Evolutionary conservation across 2,113 vertebrate species (phyloP), one percentile per base, ranked within the genome.

Genomic region (Chaetops frenatus): DNA sequence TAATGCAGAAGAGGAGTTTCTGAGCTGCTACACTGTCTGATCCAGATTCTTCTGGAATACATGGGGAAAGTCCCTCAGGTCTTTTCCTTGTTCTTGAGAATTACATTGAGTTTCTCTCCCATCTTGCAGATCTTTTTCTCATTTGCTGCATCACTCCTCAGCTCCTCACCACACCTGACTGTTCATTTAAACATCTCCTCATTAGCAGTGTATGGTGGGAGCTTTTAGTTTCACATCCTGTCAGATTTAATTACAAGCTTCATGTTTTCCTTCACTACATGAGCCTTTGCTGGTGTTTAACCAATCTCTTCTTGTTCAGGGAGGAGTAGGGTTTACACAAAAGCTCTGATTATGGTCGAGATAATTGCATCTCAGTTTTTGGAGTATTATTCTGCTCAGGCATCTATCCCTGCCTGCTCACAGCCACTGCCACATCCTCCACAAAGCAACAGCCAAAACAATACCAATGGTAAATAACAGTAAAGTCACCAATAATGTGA

Each of bases 191-290:
- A 47, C 27, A 60, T 51, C 33, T 69, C 54, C 65, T 84, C 40
- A 44, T 77, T 90, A 73, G 29, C 47, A 29, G 31, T n/a, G 28
- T 44, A 36, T 25, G 8, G 35, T 65, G 45, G 50, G 60, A 84
- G 35, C 35, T 94, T 81, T 76, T 33, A 20, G 17, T 93, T 94
- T 82, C 60, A 53, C 73, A 73, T 88, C 40, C 80, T 90, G 81
- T 88, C 93, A 86, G 38, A 57, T 77, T 92, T 96, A 96, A 95
- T 96, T 92, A 94, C 44, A 57, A 47, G 44, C 58, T 81, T 94
- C 58, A 21, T 6, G 50, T 65, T 91, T 66, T 58, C 81, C 73
- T 72, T 29, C 60, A 4, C 66, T 85, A 27, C 33, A 19, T 5
- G 7, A 57, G 76, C 12, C 69, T 90, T 71, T 77, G 62, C 72